Evolutionary conservation across 30 jellyfish, hydroid and myxozoan species (phyloP).

Genomic region (Clytia hemisphaerica): DNA sequence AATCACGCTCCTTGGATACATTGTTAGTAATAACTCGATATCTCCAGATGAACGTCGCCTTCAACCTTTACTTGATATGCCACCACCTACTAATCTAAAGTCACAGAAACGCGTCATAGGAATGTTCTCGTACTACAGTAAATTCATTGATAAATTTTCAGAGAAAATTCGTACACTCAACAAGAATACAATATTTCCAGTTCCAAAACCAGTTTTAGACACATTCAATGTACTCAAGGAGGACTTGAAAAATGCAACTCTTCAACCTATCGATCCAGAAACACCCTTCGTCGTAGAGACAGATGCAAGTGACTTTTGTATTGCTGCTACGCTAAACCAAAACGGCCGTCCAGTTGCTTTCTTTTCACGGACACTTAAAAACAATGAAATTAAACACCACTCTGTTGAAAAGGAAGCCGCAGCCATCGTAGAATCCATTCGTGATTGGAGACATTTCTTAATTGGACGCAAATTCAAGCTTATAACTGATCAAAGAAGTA

Average conservation of each 20-base stretch:
- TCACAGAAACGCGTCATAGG: constrained; percentile 27
- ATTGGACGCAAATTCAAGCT: constrained; percentile 35
- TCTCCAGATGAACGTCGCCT: constrained; percentile 43
- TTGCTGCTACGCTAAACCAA: constrained; percentile 45
- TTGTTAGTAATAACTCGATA: constrained; percentile 13
- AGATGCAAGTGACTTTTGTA: constrained; percentile 53
- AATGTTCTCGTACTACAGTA: constrained; percentile 33
- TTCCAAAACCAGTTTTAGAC: neutral
- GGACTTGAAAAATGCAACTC: neutral
- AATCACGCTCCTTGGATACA: constrained; percentile 2
- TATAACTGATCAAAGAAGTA: constrained; percentile 55
- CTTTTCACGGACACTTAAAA: constrained; percentile 28
- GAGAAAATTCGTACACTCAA: constrained; percentile 35
- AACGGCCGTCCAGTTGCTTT: constrained; percentile 46
- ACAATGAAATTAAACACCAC: constrained; percentile 24
- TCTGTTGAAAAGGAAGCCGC: constrained; percentile 53
- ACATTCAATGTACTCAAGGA: constrained; percentile 8
- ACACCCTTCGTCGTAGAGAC: constrained; percentile 36
- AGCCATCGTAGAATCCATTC: constrained; percentile 49
- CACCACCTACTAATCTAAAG: constrained; percentile 31
- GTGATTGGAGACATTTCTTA: constrained; percentile 61
- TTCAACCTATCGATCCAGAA: constrained; percentile 24
- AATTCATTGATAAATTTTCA: constrained; percentile 20
- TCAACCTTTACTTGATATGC: constrained; percentile 29
- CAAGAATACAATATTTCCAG: constrained; percentile 23